These are phyloP conservation scores for Oasisia sp. DNA, from an alignment of 2,888 invertebrate genomes.

Conservation along the genomic window DNA sequence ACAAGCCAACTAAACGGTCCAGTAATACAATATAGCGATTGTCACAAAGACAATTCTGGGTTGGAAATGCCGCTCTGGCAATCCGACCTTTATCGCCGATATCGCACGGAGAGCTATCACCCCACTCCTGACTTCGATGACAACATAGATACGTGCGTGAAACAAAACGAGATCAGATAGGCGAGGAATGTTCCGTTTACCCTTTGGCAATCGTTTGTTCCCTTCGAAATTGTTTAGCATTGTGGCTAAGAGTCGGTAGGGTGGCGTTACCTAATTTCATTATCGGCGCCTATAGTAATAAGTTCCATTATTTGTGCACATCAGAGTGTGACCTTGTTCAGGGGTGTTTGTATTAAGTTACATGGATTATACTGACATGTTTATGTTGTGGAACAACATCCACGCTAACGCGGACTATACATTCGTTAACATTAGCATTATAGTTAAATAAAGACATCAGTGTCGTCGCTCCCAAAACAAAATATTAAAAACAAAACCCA, in stretches of 20 bases:
- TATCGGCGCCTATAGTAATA: not conserved
- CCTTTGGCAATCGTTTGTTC: not conserved
- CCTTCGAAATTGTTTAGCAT: not conserved
- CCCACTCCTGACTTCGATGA: not conserved
- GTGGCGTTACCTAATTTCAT: not conserved
- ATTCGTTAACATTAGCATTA: not conserved
- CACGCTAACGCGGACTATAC: too few relatives aligned
- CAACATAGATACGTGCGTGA: not conserved
- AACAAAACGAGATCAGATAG: not conserved
- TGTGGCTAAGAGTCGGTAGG: not conserved
- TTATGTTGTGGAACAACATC: too few relatives aligned
- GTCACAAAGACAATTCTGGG: not conserved
- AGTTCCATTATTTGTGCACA: not conserved
- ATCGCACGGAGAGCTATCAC: not conserved
- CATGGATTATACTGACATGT: too few relatives aligned
- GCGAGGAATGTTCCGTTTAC: not conserved
- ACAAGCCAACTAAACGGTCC: not conserved
- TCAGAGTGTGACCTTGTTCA: too few relatives aligned
- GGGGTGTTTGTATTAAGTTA: too few relatives aligned
- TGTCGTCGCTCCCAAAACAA: not conserved
- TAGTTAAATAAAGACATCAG: not conserved
- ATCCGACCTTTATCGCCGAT: not conserved
- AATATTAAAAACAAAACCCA: too few relatives aligned
- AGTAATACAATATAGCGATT: not conserved
- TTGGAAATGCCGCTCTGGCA: not conserved